Evolutionary conservation across 1,140 invertebrate genomes (phyloP).

Genomic region (Proales similis): DNA sequence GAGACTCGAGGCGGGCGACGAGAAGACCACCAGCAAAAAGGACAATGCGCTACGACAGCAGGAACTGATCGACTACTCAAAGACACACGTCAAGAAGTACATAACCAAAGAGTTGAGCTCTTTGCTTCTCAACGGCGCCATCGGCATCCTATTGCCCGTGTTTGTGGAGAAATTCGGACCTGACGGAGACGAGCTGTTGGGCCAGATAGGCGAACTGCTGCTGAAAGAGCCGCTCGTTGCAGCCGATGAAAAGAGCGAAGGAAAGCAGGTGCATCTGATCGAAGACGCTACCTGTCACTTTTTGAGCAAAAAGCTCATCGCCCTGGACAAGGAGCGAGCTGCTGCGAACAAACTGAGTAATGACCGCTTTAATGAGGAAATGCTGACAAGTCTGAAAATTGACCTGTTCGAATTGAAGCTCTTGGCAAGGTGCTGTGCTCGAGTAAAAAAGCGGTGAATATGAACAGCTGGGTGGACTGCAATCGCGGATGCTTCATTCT

Average conservation of each 20-base stretch:
- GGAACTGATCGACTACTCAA: slow-evolving; percentile 63
- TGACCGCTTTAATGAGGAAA: slow-evolving; percentile 6
- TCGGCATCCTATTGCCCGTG: slow-evolving; percentile 13
- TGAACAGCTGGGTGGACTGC: slow-evolving; percentile 45
- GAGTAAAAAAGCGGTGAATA: slow-evolving; percentile 3
- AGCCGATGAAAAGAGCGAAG: neutral
- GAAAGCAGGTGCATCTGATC: slow-evolving; percentile 8
- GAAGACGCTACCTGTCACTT: slow-evolving; percentile 20
- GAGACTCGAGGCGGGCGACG: slow-evolving; percentile 63
- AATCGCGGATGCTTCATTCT: slow-evolving; percentile 53
- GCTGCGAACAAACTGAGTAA: slow-evolving; percentile 15
- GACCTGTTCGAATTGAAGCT: neutral
- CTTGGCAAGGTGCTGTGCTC: neutral
- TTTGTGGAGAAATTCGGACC: slow-evolving; percentile 30
- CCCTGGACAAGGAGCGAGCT: no score
- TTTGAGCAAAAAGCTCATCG: slow-evolving; percentile 25
- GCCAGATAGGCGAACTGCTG: neutral
- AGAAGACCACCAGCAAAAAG: slow-evolving; percentile 63
- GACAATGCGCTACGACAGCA: slow-evolving; percentile 61
- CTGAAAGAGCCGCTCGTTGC: slow-evolving; percentile 4
- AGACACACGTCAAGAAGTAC: slow-evolving; percentile 58
- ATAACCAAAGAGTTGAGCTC: slow-evolving; percentile 57
- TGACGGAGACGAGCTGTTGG: slow-evolving; percentile 24
- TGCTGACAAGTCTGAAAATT: neutral
- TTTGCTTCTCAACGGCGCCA: slow-evolving; percentile 7